Base-by-base conservation (phyloP, 2,113 vertebrate species). In the Psophia crepitans region DNA sequence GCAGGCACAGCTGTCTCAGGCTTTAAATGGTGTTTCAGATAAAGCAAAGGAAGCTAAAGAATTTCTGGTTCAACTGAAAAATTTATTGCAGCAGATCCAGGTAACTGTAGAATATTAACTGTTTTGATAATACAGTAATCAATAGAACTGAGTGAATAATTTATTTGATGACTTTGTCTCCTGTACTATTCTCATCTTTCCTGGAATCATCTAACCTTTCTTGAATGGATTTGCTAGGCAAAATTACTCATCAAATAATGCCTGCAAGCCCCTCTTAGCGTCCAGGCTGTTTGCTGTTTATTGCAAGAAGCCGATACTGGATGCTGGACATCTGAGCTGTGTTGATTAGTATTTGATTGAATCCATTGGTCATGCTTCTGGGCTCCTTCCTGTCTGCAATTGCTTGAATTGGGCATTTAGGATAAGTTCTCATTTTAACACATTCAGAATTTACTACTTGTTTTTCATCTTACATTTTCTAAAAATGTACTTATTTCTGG, bases 21-120 rank as follows among this genome's bases (percentile, higher is more conserved):
- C 99, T 64, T 98, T 99, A 96, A 99, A 99, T 48, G 99, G 99
- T 11, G 98, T 99, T 92, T 99, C 99, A 1, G 99, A 99, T 89
- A 99, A 99, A 98, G 99, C 99, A 51, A 99, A 99, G 90, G 99
- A 99, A 85, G 99, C 99, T 14, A 99, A 99, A 96, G 99, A 99
- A 96, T 99, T 99, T 95, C 98, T 99, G 97, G 98, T 99, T 87
- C 99, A 99, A 63, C 98, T 99, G 78, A 99, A 99, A 98, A 99
- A 99, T 97, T 98, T 99, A 95, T 98, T 99, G 49, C 99, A 99
- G 97, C 99, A 99, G 97, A 99, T 99, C 88, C 99, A 99, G 99
- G 99, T 99, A 97, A 97, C 91, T 49, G 37, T 41, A 83, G 84
- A 92, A 58, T 87, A 87, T 79, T 74, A 75, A 73, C 54, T 95